Percentiles rank a stretch among this genome's conserved stretches.
These are phyloP conservation scores for Myotis davidii DNA, from an alignment of 2,113 vertebrate species.

Conservation along the genomic window DNA sequence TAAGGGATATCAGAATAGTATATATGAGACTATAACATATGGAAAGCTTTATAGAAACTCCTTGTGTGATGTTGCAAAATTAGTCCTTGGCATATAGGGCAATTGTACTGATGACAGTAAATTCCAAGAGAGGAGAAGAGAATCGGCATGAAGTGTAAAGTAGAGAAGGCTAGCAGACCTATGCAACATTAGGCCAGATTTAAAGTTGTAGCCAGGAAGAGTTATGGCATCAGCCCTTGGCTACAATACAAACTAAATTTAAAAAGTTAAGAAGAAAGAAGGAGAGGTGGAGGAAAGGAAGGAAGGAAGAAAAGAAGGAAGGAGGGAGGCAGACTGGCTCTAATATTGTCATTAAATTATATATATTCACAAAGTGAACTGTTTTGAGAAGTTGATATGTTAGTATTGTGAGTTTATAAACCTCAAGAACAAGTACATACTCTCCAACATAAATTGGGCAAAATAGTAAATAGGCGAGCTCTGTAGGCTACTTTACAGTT, in stretches of 20 bases:
- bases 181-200: background rate
- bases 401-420: background rate
- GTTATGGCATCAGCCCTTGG: background rate
- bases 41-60: background rate
- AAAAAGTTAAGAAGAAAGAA: background rate
- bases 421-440: background rate
- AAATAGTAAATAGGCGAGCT: background rate
- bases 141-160: background rate
- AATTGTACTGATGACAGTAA: background rate
- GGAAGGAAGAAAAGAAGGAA: background rate
- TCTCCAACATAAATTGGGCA: background rate
- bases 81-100: background rate
- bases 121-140: background rate
- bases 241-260: background rate
- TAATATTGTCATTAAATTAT: background rate
- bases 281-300: background rate
- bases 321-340: background rate
- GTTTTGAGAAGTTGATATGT: background rate
- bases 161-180: background rate
- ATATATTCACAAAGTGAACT: background rate
- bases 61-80: background rate
- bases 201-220: background rate
- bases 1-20: background rate
- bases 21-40: background rate
- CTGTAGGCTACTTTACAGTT: background rate